These are phyloP conservation scores for Meiosimyza platycephala DNA, from an alignment of 2,888 invertebrate genomes.

Conservation along the genomic window DNA sequence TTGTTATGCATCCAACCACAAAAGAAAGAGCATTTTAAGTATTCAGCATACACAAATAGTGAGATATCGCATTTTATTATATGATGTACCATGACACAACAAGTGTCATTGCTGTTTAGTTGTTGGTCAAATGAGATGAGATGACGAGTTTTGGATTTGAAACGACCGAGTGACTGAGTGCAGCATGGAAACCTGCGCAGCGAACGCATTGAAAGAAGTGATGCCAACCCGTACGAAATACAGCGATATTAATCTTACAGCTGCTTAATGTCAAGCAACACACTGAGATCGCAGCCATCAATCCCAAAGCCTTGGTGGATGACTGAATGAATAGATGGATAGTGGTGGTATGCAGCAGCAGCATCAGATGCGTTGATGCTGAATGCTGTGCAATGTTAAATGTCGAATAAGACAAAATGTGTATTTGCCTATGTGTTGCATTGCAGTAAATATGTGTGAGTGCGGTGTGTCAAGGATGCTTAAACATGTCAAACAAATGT, in stretches of 20 bases:
- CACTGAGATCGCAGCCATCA: conserved; percentile 24
- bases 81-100: too few species aligned
- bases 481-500: conserved; percentile 11
- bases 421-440: not conserved
- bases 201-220: conserved; percentile 5
- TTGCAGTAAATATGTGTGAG: too few species aligned
- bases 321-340: not conserved
- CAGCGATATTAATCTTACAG: conserved; percentile 32
- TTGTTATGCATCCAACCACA: too few species aligned
- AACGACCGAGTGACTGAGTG: not conserved
- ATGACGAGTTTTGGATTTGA: conserved; percentile 5
- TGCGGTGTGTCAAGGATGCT: too few species aligned
- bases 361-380: not conserved
- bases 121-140: not conserved
- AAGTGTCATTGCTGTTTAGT: conserved; percentile 2
- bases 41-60: too few species aligned
- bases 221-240: conserved; percentile 1
- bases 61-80: too few species aligned
- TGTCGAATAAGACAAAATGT: not conserved
- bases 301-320: conserved; percentile 18
- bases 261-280: conserved; percentile 31
- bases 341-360: not conserved
- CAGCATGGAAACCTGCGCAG: not conserved
- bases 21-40: too few species aligned
- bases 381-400: not conserved